These are phyloP conservation scores for Corydoras sp. DNA, from an alignment of 2,113 vertebrate species.

Conservation along the genomic window DNA sequence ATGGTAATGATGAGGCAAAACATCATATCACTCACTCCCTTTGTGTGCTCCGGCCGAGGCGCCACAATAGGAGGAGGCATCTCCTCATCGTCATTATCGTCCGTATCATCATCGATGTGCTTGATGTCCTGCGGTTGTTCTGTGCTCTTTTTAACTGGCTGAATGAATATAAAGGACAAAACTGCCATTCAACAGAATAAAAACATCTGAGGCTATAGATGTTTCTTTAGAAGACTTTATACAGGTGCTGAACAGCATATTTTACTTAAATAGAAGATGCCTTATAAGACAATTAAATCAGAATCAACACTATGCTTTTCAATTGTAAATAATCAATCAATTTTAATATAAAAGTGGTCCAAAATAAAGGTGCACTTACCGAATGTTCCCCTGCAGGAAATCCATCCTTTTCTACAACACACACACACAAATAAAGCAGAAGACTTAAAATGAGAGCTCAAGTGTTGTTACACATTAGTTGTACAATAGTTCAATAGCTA, in stretches of 20 bases:
- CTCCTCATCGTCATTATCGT: conserved; percentile 79
- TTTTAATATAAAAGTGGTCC: too few species aligned
- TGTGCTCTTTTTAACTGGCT: conserved; percentile 83
- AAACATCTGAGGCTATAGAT: neutral
- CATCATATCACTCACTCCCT: conserved; percentile 74
- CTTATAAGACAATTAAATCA: too few species aligned
- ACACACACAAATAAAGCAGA: conserved; percentile 35
- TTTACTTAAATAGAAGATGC: too few species aligned
- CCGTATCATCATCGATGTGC: conserved; percentile 76
- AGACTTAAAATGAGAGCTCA: neutral
- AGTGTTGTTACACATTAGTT: neutral
- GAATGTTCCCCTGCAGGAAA: conserved; percentile 81
- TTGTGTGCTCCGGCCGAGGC: conserved; percentile 92
- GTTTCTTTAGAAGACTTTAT: too few species aligned
- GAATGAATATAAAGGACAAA: neutral
- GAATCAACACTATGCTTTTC: too few species aligned
- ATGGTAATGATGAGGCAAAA: neutral
- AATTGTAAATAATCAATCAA: too few species aligned
- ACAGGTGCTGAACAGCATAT: too few species aligned
- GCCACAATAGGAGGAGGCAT: conserved; percentile 84
- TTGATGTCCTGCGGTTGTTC: conserved; percentile 71
- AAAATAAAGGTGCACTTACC: conserved; percentile 66
- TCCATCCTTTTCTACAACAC: conserved; percentile 81
- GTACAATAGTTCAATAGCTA: too few species aligned
- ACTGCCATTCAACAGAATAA: neutral